Conservation (phyloP, 2,113 vertebrate species). For the Pipra filicauda region DNA sequence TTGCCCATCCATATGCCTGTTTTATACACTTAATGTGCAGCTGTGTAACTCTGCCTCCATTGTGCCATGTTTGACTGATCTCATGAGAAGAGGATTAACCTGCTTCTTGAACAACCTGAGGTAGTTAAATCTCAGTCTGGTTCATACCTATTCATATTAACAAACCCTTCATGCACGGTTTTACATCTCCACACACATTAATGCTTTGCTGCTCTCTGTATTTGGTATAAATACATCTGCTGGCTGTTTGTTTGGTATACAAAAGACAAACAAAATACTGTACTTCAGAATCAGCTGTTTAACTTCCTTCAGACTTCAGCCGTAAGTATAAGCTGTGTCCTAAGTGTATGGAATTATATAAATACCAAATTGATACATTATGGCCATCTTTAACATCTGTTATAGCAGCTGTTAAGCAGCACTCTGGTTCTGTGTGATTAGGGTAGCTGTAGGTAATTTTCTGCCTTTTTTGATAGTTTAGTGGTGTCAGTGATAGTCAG, state of each 20-base stretch:
- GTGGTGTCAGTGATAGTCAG: not conserved
- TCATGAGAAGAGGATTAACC: not conserved
- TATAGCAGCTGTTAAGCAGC: not conserved
- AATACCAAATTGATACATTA: not conserved
- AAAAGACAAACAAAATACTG: not conserved
- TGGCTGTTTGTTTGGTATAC: not conserved
- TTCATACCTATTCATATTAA: not conserved
- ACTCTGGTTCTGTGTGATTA: not conserved
- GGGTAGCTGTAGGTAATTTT: not conserved
- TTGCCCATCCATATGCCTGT: not conserved
- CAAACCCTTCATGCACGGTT: not conserved
- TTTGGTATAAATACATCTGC: not conserved
- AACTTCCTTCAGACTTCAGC: not conserved
- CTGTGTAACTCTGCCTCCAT: not conserved
- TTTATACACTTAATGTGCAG: not conserved
- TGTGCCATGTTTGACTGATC: not conserved
- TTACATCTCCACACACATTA: not conserved
- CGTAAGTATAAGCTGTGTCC: not conserved
- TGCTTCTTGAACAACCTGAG: not conserved
- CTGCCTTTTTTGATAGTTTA: not conserved
- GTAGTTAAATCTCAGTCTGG: not conserved
- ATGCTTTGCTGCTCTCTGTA: not conserved
- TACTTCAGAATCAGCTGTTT: not conserved
- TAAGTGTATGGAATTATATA: not conserved
- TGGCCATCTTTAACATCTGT: not conserved